Evolutionary conservation across 2,888 invertebrate species (phyloP).

Genomic region (Linyphia triangularis): DNA sequence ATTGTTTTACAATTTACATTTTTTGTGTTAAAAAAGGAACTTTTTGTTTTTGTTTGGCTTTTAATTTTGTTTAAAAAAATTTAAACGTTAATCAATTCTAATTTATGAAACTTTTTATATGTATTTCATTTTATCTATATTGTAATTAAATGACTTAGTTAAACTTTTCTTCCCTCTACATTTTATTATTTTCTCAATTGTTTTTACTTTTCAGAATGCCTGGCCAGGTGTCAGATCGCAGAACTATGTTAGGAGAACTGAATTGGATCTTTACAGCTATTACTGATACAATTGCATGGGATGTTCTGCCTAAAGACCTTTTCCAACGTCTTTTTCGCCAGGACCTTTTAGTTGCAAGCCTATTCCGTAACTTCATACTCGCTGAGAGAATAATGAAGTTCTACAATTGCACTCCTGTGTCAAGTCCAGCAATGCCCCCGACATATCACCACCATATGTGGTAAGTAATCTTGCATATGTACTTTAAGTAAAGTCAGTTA

Average conservation of each 20-base stretch:
- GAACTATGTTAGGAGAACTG: conserved; percentile 98
- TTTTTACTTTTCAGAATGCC: conserved; percentile 86
- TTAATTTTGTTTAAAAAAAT: too few species aligned
- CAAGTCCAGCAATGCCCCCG: conserved; percentile 92
- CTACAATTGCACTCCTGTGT: conserved; percentile 98
- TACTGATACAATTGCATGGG: conserved; percentile 99
- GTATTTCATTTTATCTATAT: neutral
- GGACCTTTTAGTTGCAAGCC: conserved; percentile 97
- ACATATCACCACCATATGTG: conserved; percentile 86
- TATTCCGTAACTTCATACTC: conserved; percentile 97
- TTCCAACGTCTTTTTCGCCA: conserved; percentile 98
- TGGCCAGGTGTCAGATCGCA: conserved; percentile 94
- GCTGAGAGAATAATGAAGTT: conserved; percentile 97
- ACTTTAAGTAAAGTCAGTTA: too few species aligned
- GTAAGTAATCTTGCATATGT: conserved; percentile 80
- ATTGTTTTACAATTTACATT: neutral
- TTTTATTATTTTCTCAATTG: neutral
- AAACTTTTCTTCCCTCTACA: too few species aligned
- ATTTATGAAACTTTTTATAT: neutral
- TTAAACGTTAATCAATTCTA: too few species aligned
- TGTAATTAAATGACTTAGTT: too few species aligned
- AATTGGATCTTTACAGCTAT: conserved; percentile 99
- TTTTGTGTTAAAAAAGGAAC: neutral
- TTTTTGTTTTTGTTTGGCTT: neutral
- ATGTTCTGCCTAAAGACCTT: conserved; percentile 93